phyloP scores from a whole-genome alignment of 2,113 vertebrate species.

The Bombycilla garrulus region DNA sequence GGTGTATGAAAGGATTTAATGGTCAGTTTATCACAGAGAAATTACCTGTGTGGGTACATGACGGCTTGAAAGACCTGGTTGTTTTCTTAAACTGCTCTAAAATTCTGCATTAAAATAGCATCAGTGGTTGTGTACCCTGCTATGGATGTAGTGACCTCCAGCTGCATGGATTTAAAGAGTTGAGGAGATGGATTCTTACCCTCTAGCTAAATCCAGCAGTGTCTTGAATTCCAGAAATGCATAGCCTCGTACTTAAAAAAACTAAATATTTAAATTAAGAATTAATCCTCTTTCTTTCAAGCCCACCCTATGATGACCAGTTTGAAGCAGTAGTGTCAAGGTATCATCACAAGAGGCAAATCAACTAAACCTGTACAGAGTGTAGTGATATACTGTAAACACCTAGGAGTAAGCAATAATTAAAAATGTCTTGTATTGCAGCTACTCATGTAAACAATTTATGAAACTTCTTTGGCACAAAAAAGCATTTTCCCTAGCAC shows the following conservation, averaged over 20 bases:
- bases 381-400: constrained; percentile 45
- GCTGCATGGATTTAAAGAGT: not conserved
- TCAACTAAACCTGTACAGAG: not conserved
- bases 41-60: not conserved
- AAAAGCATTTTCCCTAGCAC: constrained; percentile 66
- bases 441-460: constrained; percentile 72
- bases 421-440: constrained; percentile 49
- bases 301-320: not conserved
- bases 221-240: not conserved
- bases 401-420: constrained; percentile 50
- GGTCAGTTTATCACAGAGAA: not conserved
- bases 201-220: not conserved
- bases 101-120: not conserved
- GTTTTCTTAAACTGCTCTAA: not conserved
- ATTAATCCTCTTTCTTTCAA: not conserved
- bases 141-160: not conserved
- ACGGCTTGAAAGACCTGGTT: not conserved
- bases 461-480: constrained; percentile 81
- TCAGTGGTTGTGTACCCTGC: not conserved
- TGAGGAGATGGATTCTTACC: not conserved
- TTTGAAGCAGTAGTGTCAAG: constrained; percentile 6
- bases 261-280: not conserved
- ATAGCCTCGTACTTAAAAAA: not conserved
- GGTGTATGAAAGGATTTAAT: not conserved
- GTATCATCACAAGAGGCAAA: constrained; percentile 35